Percentiles rank a stretch among this genome's conserved stretches.
Conservation (phyloP, 2,888 invertebrate genomes). For the Agrilus cyanescens region DNA sequence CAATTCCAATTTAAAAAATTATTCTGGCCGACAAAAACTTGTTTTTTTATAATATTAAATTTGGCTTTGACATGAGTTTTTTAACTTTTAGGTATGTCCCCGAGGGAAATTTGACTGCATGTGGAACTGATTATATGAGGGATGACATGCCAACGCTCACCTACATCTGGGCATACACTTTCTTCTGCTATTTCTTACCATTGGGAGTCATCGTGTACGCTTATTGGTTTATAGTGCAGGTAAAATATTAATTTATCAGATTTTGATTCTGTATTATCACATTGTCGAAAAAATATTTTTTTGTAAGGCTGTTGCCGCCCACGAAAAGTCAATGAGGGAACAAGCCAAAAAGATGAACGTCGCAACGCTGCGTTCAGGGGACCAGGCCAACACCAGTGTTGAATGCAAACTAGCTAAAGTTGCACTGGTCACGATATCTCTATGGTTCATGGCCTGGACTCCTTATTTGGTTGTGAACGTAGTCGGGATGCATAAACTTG, state of each 20-base stretch:
- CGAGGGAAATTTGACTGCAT: slow-evolving; percentile 88
- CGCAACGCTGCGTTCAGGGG: slow-evolving; percentile 69
- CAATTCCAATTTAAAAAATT: not conserved
- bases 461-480: slow-evolving; percentile 77
- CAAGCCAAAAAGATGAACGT: slow-evolving; percentile 93
- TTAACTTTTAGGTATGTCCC: slow-evolving; percentile 62
- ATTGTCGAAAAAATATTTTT: slow-evolving; percentile 10
- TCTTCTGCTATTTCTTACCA: slow-evolving; percentile 67
- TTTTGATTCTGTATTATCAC: too few species aligned
- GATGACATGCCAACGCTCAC: slow-evolving; percentile 65
- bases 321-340: slow-evolving; percentile 77
- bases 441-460: slow-evolving; percentile 91
- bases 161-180: slow-evolving; percentile 66
- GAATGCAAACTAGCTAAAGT: slow-evolving; percentile 84
- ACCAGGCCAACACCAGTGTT: slow-evolving; percentile 65
- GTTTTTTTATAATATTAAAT: too few species aligned
- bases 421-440: slow-evolving; percentile 76
- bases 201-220: slow-evolving; percentile 72
- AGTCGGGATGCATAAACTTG: slow-evolving; percentile 64
- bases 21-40: too few species aligned
- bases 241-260: slow-evolving; percentile 26
- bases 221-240: slow-evolving; percentile 79
- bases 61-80: too few species aligned
- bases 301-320: slow-evolving; percentile 63
- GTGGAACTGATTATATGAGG: slow-evolving; percentile 77